Evolutionary conservation across 1,140 invertebrate species (phyloP).

Genomic region (Bombus waltoni): DNA sequence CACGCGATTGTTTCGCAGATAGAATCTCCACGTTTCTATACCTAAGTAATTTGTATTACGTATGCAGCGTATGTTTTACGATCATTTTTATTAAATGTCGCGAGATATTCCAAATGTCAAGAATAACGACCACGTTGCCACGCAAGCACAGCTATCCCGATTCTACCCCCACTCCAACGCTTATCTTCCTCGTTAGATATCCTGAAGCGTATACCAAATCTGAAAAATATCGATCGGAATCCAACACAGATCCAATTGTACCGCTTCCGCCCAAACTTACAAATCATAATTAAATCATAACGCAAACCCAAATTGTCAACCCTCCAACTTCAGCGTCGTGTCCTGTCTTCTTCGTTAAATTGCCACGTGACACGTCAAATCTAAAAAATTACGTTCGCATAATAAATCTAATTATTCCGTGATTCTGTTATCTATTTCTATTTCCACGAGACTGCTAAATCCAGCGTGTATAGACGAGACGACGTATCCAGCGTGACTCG

Average conservation of each 20-base stretch:
- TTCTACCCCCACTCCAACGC: too few relatives aligned
- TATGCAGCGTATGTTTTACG: too few relatives aligned
- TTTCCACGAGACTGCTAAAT: not conserved
- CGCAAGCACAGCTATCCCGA: not conserved
- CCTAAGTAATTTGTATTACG: not conserved
- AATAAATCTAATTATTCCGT: not conserved
- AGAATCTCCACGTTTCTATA: not conserved
- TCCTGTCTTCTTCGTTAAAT: too few relatives aligned
- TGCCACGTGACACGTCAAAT: not conserved
- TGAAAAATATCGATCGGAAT: too few relatives aligned
- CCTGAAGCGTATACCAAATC: too few relatives aligned
- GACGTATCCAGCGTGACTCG: not conserved
- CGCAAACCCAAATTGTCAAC: too few relatives aligned
- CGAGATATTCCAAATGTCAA: not conserved
- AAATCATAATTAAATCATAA: too few relatives aligned
- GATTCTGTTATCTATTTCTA: not conserved
- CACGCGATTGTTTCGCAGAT: constrained; percentile 12
- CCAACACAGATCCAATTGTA: too few relatives aligned
- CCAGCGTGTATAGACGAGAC: not conserved
- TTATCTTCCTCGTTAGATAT: too few relatives aligned
- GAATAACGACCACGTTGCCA: not conserved
- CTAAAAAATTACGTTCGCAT: not conserved
- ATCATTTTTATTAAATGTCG: too few relatives aligned
- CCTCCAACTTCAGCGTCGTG: too few relatives aligned
- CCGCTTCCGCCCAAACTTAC: too few relatives aligned